These are phyloP conservation scores for Pachliopta kotzebuea DNA, from an alignment of 2,888 invertebrate species.

Conservation along the genomic window DNA sequence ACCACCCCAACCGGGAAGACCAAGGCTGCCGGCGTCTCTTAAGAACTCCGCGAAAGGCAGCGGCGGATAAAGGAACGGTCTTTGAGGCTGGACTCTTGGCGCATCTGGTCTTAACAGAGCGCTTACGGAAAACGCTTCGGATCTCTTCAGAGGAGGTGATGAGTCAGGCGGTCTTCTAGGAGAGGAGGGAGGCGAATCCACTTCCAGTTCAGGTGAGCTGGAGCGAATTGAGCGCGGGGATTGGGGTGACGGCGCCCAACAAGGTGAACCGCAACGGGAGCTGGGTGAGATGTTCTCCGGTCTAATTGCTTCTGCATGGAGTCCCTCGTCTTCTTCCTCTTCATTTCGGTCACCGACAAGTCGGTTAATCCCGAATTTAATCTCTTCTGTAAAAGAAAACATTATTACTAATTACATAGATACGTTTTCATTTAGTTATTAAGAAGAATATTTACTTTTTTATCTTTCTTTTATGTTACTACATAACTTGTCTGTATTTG, in stretches of 20 bases:
- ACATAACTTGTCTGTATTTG: too few species aligned
- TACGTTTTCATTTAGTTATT: too few species aligned
- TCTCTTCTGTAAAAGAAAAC: conserved; percentile 83
- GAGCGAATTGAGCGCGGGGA: conserved; percentile 74
- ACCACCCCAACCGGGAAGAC: conserved; percentile 79
- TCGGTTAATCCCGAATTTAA: conserved; percentile 92
- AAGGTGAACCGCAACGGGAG: conserved; percentile 76
- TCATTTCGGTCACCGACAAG: conserved; percentile 85
- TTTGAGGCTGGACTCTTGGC: conserved; percentile 80
- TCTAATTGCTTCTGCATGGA: conserved; percentile 58
- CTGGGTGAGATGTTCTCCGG: conserved; percentile 68
- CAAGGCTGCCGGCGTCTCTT: conserved; percentile 76
- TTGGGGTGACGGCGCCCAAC: conserved; percentile 76
- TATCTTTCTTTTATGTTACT: too few species aligned
- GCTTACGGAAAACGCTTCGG: conserved; percentile 91
- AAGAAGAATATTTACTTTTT: too few species aligned
- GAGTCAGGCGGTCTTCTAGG: conserved; percentile 77
- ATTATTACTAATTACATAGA: not conserved
- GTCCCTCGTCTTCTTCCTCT: conserved; percentile 80
- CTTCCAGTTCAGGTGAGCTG: conserved; percentile 87
- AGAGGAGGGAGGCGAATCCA: conserved; percentile 86
- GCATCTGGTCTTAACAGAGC: conserved; percentile 90
- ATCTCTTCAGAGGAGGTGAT: conserved; percentile 82
- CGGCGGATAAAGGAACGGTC: conserved; percentile 83
- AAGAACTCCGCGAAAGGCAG: conserved; percentile 83